These are phyloP conservation scores for Apis laboriosa DNA, from an alignment of 1,140 invertebrate genomes.

Conservation along the genomic window DNA sequence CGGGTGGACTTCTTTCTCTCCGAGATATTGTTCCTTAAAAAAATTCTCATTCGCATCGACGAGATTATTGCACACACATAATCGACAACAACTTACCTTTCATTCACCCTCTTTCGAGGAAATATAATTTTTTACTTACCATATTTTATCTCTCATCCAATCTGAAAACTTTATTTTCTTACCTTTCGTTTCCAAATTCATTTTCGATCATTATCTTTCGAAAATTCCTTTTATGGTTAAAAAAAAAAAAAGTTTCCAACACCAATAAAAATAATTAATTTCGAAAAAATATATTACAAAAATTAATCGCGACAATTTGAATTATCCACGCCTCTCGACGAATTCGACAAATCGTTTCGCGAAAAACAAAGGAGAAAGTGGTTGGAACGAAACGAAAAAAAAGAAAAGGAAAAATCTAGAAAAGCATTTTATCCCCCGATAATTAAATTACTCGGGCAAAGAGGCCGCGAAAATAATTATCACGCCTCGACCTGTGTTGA, in stretches of 20 bases:
- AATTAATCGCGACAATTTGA: background rate
- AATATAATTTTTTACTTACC: too few relatives aligned
- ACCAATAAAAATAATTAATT: background rate
- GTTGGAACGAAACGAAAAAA: background rate
- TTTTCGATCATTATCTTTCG: too few relatives aligned
- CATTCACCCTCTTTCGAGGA: too few relatives aligned
- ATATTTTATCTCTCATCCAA: too few relatives aligned
- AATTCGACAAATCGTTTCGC: background rate
- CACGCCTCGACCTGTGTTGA: too few relatives aligned
- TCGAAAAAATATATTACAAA: background rate
- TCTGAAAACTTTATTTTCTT: too few relatives aligned
- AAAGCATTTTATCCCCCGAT: background rate
- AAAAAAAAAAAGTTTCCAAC: too few relatives aligned
- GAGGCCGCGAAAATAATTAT: background rate
- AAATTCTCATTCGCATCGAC: conserved; percentile 21
- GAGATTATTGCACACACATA: conserved; percentile 2
- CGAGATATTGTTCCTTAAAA: background rate
- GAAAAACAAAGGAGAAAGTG: background rate
- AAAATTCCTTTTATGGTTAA: too few relatives aligned
- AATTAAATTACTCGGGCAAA: background rate
- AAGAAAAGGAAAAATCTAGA: background rate
- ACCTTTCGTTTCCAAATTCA: too few relatives aligned
- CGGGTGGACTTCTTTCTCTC: background rate
- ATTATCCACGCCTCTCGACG: background rate
- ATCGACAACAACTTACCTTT: background rate